Evolutionary conservation across 2,888 invertebrate genomes (phyloP), one percentile per base, ranked within the genome.

Genomic region (Caenorhabditis sinica): DNA sequence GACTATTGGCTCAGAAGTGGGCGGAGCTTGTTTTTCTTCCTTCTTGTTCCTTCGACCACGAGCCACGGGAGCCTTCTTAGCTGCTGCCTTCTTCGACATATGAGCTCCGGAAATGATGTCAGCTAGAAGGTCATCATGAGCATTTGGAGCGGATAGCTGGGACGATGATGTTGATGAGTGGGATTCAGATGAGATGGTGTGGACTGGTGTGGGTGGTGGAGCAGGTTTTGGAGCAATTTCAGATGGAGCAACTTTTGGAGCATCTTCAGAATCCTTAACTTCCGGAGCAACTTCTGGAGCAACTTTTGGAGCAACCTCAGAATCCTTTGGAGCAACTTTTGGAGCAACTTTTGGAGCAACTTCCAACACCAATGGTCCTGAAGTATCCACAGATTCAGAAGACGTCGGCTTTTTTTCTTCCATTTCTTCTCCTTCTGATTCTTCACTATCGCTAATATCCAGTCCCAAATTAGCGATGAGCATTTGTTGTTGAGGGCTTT

Each of bases 271-370:
- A n/a, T n/a, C n/a, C n/a, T n/a, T n/a, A n/a, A n/a, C n/a, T 17
- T 20, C 11, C 9, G 53, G 68, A 66, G 43, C 66, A 28, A 28
- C 49, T 66, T 15, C 28, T 49, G 66, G 66, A 66, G 66, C 28
- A 20, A 28, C 9, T n/a, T 9, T 4, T 45, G 43, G 28, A 65
- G 65, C 61, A 20, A 15, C 28, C 13, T 63, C 63, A 43, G 65
- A 9, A 0, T 45, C 15, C 36, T 45, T 17, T 25, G 65, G 43
- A n/a, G 65, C n/a, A n/a, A n/a, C 65, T 28, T 45, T 25, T 25
- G 15, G 23, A 49, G 43, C 49, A 0, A 17, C 66, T 49, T 66
- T 30, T 66, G 66, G 49, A 60, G 33, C 58, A 23, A 2, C 30
- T 58, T 58, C 33, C 5, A 36, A 4, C 33, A 36, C 15, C 45